Conservation (phyloP, 2,113 vertebrate species). For the Leucosticte australis region DNA sequence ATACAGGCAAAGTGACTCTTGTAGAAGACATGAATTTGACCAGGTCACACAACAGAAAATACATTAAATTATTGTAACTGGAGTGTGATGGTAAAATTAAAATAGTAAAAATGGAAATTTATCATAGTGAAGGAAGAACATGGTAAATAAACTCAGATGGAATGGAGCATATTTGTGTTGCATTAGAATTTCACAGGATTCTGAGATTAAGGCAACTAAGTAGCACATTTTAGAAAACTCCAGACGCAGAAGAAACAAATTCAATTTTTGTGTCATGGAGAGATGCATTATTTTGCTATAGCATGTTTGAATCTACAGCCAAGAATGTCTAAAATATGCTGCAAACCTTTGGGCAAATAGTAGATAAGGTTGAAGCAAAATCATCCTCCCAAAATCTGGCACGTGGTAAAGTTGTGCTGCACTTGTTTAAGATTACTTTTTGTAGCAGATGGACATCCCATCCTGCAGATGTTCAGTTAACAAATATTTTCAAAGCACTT, state of each 20-base stretch:
- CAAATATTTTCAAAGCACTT: conserved; percentile 35
- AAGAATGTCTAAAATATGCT: not conserved
- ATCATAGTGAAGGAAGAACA: not conserved
- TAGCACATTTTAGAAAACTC: not conserved
- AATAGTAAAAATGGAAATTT: not conserved
- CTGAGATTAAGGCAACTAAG: not conserved
- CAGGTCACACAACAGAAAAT: not conserved
- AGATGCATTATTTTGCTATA: not conserved
- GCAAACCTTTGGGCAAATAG: not conserved
- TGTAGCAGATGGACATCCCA: not conserved
- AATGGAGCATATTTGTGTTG: not conserved
- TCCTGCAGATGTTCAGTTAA: conserved; percentile 18
- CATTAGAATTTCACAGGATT: not conserved
- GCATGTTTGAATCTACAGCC: not conserved
- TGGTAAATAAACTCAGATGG: not conserved
- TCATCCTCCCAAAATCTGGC: not conserved
- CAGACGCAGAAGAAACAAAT: not conserved
- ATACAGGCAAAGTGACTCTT: not conserved
- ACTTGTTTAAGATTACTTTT: not conserved
- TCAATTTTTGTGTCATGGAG: not conserved
- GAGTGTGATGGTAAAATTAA: not conserved
- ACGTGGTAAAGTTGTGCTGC: not conserved
- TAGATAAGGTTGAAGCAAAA: not conserved
- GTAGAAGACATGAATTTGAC: not conserved
- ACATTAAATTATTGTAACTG: not conserved